Evolutionary conservation across 2,797 vertebrate species (phyloP), one percentile per base, ranked within the genome.

Genomic region (Cyprinodon diabolis): DNA sequence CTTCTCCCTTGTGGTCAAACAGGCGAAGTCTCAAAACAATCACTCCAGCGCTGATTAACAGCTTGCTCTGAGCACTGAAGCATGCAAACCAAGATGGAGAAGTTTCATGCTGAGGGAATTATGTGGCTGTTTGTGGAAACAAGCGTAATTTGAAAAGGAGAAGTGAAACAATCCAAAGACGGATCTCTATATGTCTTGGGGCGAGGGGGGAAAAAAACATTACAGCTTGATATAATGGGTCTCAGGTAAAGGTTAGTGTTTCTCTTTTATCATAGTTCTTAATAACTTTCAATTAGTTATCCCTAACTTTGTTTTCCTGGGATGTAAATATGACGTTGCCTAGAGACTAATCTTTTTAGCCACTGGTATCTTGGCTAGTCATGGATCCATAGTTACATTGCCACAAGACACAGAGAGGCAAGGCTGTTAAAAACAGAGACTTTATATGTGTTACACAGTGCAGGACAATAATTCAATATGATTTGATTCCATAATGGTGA

Each of bases 41-140:
- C 75, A 83, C 81, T 79, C 68, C 75, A 86, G 76, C 79, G 57
- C 70, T 87, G 87, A 92, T 88, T 90, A 92, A 90, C 91, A 84
- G 54, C 76, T 81, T 35, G 80, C 76, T 83, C 80, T 47, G 52
- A 86, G 86, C 89, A 48, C 49, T 71, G 77, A 79, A 68, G 84
- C 84, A 80, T 83, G 83, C 68, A 85, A 78, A 80, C 77, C 73
- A 69, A 86, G 80, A 86, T 78, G 72, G 80, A 87, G 76, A 52
- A 63, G 76, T 69, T 82, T 88, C 75, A 68, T 85, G 83, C 79
- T 66, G 70, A 68, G 51, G 77, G 82, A 82, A 86, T 84, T 79
- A 80, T 81, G 79, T 73, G 72, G 79, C 76, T 69, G 86, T 87
- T 75, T 87, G 79, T 79, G 45, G 54, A 68, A 83, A 76, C 82